Conservation (phyloP, 2,888 invertebrate genomes). For the Urechis unicinctus region DNA sequence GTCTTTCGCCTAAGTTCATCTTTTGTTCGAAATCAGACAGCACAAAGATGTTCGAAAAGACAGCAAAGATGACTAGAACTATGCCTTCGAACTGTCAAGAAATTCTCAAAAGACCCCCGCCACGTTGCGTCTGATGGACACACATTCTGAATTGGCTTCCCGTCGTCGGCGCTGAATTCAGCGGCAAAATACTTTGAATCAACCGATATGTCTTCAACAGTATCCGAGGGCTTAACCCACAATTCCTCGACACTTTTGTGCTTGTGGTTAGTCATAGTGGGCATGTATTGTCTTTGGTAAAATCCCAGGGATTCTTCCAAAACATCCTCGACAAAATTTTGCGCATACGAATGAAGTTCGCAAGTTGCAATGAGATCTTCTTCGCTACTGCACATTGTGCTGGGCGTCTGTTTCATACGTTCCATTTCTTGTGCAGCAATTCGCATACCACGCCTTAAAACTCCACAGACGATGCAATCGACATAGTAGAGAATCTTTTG, state of each 20-base stretch:
- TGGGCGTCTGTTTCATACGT: not conserved
- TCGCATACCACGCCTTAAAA: not conserved
- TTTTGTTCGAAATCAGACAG: slow-evolving; percentile 41
- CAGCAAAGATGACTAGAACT: slow-evolving; percentile 18
- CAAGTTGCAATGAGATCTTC: too few relatives aligned
- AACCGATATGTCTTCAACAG: not conserved
- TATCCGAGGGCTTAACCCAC: not conserved
- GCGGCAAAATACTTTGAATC: not conserved
- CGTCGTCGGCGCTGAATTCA: not conserved
- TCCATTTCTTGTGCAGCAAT: not conserved
- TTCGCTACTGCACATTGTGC: not conserved
- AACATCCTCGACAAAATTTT: slow-evolving; percentile 8
- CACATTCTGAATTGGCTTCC: not conserved
- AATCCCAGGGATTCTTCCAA: slow-evolving; percentile 7
- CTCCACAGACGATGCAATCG: not conserved
- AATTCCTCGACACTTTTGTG: too few relatives aligned
- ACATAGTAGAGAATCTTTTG: not conserved
- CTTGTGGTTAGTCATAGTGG: not conserved
- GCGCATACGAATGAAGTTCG: slow-evolving; percentile 1
- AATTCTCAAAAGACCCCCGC: slow-evolving; percentile 2
- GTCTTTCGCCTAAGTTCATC: slow-evolving; percentile 36
- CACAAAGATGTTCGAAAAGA: slow-evolving; percentile 37
- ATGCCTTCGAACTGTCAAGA: not conserved
- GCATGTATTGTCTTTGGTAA: not conserved
- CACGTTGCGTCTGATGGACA: not conserved